phyloP scores from a whole-genome alignment of 2,113 vertebrate genomes.

The Acanthochromis polyacanthus region DNA sequence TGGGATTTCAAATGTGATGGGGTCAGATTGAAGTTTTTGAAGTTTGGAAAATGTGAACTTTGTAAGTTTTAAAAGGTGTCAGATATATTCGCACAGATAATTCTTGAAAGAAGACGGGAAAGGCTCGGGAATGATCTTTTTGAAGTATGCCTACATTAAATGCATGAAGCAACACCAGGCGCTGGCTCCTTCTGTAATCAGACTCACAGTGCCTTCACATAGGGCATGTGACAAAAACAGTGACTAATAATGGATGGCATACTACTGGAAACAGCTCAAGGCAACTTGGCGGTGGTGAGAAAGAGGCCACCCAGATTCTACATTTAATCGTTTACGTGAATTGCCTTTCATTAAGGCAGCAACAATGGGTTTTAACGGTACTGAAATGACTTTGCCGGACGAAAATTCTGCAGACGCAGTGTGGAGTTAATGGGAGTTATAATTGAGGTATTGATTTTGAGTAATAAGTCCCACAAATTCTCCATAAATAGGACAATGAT shows the following conservation, averaged over 20 bases:
- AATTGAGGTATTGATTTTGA: constrained; percentile 75
- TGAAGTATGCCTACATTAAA: constrained; percentile 29
- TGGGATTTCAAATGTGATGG: constrained; percentile 13
- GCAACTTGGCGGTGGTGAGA: constrained; percentile 46
- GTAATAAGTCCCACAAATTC: constrained; percentile 64
- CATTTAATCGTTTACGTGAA: constrained; percentile 60
- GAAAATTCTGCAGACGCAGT: constrained; percentile 33
- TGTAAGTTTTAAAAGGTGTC: constrained; percentile 4
- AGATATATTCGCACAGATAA: constrained; percentile 27
- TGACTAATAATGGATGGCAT: constrained; percentile 45
- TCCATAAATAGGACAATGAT: constrained; percentile 58
- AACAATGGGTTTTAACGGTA: constrained; percentile 58
- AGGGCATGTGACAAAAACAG: constrained; percentile 42
- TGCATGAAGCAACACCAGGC: background rate
- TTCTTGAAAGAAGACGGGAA: constrained; percentile 20
- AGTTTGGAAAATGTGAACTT: background rate
- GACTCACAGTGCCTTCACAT: constrained; percentile 22
- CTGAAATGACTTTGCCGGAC: constrained; percentile 60
- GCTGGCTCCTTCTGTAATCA: constrained; percentile 28
- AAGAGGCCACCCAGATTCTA: constrained; percentile 60
- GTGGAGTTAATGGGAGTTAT: constrained; percentile 69
- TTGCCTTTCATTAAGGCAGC: constrained; percentile 58
- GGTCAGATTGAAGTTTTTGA: constrained; percentile 14
- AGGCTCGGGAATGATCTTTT: constrained; percentile 24
- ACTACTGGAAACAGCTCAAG: constrained; percentile 38